A percentile compares a stretch with the other conserved stretches of the same genome.
Evolutionary conservation across 2,888 invertebrate genomes (phyloP).

Genomic region (Steinernema scapterisci): DNA sequence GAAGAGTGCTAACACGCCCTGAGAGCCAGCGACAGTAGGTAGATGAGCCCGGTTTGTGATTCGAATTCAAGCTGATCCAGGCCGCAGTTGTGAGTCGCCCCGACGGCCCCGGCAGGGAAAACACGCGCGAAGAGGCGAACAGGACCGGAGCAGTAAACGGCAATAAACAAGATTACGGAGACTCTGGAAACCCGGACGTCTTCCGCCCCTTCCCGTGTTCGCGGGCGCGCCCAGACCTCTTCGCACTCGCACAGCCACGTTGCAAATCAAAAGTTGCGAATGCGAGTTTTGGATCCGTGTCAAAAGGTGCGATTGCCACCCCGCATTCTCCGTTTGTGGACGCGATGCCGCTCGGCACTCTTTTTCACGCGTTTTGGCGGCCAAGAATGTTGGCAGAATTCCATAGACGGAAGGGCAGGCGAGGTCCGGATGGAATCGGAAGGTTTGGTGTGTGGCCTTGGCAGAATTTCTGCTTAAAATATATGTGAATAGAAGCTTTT

Average conservation of each 20-base stretch:
- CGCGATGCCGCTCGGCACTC: background rate
- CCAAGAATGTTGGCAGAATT: background rate
- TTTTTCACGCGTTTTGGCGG: background rate
- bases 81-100: too few species aligned
- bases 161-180: slow-evolving; percentile 12
- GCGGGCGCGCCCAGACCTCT: slow-evolving; percentile 4
- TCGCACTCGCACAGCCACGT: slow-evolving; percentile 23
- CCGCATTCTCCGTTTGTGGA: background rate
- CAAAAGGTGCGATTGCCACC: too few species aligned
- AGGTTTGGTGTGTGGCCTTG: too few species aligned
- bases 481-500: too few species aligned
- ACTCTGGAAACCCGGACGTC: background rate
- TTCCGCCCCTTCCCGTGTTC: background rate
- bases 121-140: slow-evolving; percentile 21
- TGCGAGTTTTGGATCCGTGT: background rate
- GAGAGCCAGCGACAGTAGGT: too few species aligned
- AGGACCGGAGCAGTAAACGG: slow-evolving; percentile 12
- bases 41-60: too few species aligned
- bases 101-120: too few species aligned
- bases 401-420: too few species aligned
- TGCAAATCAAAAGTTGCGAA: background rate
- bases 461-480: too few species aligned
- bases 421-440: too few species aligned
- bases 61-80: too few species aligned
- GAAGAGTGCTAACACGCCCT: too few species aligned